Base-by-base conservation (phyloP, 2,888 invertebrate genomes). In the Cotesia congregata region DNA sequence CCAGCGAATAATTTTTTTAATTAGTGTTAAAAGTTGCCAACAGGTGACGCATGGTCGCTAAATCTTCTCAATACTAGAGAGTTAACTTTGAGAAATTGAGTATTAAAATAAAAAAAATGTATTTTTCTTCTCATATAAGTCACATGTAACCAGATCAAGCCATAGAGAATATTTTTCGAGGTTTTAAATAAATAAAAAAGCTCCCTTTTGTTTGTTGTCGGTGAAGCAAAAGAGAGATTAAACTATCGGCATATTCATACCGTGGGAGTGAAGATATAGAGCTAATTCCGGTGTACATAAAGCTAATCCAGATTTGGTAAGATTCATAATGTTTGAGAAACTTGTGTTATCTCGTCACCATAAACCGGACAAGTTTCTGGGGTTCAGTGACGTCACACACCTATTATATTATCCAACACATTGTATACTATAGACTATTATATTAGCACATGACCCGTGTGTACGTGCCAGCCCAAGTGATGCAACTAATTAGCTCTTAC, bases 261-360 rank as follows among this genome's bases (percentile, higher is more conserved):
- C 30, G 30, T 30, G 3, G 30, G 30, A 30, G 30, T 30, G 30
- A 30, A 30, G 30, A 30, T 30, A 50, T 50, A 4, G 50, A 50
- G 9, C 0, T 50, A 50, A 50, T 41, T 9, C 17, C 9, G 15
- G 15, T 68, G 20, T 30, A 30, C 12, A 17, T 59, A 38, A n/a
- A 83, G 83, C 82, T 83, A 83, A 84, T 83, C 82, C 81, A 81
- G 83, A 83, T 80, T 82, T 78, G 77, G 79, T 80, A 82, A 83
- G 50, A 50, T 83, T 82, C 83, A 83, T 84, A 84, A 84, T 84
- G 84, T 82, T 82, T 80, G 78, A 82, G 82, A 83, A 81, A 82
- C 81, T 78, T 80, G 77, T 6, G 50, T 38, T 15, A 64, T 72
- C 41, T 72, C 70, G 30, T 70, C 60, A 30, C 70, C 40, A 60